Conservation (phyloP, 2,113 vertebrate genomes). For the Podocnemis expansa region DNA sequence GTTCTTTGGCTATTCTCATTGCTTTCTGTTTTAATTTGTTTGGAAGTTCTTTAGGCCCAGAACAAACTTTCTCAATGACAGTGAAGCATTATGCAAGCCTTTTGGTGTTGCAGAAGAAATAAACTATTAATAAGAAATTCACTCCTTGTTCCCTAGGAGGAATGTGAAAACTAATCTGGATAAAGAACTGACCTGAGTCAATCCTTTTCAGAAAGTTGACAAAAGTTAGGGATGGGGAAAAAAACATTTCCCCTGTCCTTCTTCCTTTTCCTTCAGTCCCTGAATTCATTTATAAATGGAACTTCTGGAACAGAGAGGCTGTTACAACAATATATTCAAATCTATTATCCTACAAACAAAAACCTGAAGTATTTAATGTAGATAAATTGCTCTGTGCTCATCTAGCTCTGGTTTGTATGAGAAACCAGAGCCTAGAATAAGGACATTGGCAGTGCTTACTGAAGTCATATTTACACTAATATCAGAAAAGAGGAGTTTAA, state of each 20-base stretch:
- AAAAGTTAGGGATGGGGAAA: not conserved
- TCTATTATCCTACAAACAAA: not conserved
- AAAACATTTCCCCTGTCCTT: not conserved
- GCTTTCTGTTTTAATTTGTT: not conserved
- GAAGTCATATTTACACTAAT: not conserved
- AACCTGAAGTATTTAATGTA: not conserved
- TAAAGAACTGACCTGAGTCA: not conserved
- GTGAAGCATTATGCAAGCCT: not conserved
- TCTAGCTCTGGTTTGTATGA: not conserved
- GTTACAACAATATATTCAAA: not conserved
- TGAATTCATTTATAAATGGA: not conserved
- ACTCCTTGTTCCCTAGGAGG: not conserved
- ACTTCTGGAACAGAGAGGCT: not conserved
- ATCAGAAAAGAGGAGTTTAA: not conserved
- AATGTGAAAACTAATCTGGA: not conserved
- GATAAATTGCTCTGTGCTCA: not conserved
- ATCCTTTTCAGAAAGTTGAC: fast-evolving
- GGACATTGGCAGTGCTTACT: not conserved
- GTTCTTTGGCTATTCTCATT: not conserved
- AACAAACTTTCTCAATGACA: not conserved
- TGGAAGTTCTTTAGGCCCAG: not conserved
- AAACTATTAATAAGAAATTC: not conserved
- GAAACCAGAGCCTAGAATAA: not conserved
- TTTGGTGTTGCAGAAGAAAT: not conserved
- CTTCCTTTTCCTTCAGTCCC: not conserved